Conservation (phyloP, 2,113 vertebrate genomes). For the Cygnus atratus region DNA sequence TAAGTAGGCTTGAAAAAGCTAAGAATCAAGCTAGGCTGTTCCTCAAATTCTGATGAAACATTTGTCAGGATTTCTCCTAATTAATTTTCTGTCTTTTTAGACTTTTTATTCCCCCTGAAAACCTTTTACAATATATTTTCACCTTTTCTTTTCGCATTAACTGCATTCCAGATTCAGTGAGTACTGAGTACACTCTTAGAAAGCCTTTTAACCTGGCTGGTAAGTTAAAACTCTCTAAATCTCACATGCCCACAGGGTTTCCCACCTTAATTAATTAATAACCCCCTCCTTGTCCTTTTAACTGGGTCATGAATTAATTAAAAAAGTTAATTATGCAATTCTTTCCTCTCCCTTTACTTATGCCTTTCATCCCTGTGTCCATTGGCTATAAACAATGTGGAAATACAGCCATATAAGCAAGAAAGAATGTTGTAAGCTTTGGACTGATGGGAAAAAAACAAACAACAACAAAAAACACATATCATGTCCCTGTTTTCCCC, state of each 20-base stretch:
- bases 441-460: not conserved
- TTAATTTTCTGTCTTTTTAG: constrained; percentile 54
- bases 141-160: constrained; percentile 58
- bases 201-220: constrained; percentile 74
- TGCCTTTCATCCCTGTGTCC: constrained; percentile 61
- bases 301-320: constrained; percentile 79
- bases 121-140: constrained; percentile 52
- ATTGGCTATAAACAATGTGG: constrained; percentile 66
- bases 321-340: constrained; percentile 74
- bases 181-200: constrained; percentile 34
- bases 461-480: not conserved
- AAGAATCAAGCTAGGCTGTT: not conserved
- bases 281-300: constrained; percentile 74
- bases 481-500: not conserved
- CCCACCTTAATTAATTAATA: constrained; percentile 77
- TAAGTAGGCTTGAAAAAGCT: not conserved
- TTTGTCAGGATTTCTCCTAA: constrained; percentile 53
- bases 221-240: constrained; percentile 69
- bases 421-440: not conserved
- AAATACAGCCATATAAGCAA: constrained; percentile 24
- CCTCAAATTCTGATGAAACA: constrained; percentile 22
- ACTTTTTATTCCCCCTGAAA: constrained; percentile 52
- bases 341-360: constrained; percentile 59
- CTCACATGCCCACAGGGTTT: constrained; percentile 72
- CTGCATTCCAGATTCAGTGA: constrained; percentile 45